Evolutionary conservation across 1,140 invertebrate species (phyloP).

Genomic region (Drosophila quadrilineata): DNA sequence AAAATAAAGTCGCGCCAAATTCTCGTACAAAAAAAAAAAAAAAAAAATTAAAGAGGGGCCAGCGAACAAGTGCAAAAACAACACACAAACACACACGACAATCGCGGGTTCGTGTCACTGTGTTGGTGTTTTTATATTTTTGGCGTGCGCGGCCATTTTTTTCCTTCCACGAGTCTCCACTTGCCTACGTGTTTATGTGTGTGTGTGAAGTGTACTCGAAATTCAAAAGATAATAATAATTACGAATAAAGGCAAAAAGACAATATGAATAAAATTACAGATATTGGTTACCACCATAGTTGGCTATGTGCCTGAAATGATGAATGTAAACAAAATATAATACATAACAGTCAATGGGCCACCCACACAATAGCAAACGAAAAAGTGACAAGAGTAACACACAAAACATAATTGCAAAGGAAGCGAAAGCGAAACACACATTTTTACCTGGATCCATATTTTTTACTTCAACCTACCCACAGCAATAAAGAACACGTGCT

Average conservation of each 20-base stretch:
- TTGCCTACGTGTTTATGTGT: conserved; percentile 23
- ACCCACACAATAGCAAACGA: not conserved
- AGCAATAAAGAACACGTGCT: conserved; percentile 61
- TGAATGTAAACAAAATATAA: conserved; percentile 15
- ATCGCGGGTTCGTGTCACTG: conserved; percentile 12
- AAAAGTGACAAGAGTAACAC: conserved; percentile 23
- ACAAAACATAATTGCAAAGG: conserved; percentile 1
- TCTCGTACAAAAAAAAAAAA: conserved; percentile 40
- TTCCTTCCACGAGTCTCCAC: conserved; percentile 47
- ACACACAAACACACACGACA: conserved; percentile 35
- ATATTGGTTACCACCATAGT: not conserved
- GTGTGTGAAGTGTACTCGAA: conserved; percentile 46
- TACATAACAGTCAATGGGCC: not conserved
- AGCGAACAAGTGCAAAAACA: conserved; percentile 65
- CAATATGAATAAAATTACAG: conserved; percentile 1
- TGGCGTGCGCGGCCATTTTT: conserved; percentile 77
- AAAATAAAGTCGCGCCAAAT: conserved; percentile 48
- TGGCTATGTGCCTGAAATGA: not conserved
- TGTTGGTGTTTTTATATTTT: conserved; percentile 66
- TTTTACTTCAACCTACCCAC: too few relatives aligned
- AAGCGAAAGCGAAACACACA: too few relatives aligned
- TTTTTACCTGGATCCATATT: too few relatives aligned
- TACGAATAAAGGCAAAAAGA: conserved; percentile 44
- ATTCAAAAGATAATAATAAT: conserved; percentile 47
- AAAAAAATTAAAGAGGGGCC: conserved; percentile 36